Conservation (phyloP, 2,797 vertebrate species). For the Hypotaenidia okinawae region DNA sequence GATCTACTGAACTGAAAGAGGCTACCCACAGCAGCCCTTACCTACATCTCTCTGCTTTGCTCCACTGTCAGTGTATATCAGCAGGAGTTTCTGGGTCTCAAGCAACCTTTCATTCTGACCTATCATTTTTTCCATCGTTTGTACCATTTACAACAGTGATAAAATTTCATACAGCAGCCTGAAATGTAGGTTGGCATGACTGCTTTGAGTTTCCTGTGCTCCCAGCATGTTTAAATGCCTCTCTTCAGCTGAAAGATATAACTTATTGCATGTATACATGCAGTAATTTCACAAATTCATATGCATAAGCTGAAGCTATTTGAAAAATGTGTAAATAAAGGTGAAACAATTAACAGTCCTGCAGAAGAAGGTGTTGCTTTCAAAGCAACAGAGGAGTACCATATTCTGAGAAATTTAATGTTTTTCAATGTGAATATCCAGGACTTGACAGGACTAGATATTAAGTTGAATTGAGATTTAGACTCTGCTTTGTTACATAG, state of each 20-base stretch:
- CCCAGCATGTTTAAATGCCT: not conserved
- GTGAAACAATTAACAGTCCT: not conserved
- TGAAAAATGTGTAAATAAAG: not conserved
- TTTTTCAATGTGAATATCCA: not conserved
- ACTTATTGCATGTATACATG: not conserved
- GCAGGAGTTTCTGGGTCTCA: not conserved
- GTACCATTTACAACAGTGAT: not conserved
- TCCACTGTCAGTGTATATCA: not conserved
- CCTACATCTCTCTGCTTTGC: not conserved
- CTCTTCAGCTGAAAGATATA: not conserved
- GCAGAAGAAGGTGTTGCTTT: not conserved
- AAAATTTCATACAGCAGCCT: not conserved
- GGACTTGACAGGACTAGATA: not conserved
- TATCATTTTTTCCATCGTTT: not conserved
- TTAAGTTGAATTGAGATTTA: not conserved
- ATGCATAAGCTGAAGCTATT: not conserved
- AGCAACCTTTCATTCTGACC: not conserved
- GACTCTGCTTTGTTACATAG: not conserved
- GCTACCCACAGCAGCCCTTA: not conserved
- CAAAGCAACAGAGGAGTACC: not conserved
- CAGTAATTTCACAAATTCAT: not conserved
- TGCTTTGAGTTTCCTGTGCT: not conserved
- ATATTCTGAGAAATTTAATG: not conserved
- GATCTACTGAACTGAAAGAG: not conserved
- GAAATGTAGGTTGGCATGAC: not conserved